Conservation (phyloP, 2,888 invertebrate genomes). For the Leptothorax acervorum region DNA sequence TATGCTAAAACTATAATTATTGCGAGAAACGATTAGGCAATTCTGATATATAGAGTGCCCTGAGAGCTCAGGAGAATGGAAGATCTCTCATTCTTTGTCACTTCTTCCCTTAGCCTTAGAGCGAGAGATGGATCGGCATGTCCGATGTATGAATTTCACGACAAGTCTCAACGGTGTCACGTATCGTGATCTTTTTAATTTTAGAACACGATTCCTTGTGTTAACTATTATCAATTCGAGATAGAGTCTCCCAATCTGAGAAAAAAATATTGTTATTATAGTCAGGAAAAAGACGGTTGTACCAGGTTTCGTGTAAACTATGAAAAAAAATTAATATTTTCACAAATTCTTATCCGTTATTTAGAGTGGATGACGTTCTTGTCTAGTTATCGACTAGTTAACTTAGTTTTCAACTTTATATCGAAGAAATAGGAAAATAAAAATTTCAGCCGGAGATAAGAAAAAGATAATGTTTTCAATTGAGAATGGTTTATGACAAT, state of each 20-base stretch:
- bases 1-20: neutral
- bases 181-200: neutral
- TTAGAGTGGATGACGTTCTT: neutral
- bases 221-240: neutral
- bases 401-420: neutral
- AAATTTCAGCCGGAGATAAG: neutral
- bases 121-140: neutral
- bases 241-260: neutral
- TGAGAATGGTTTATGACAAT: neutral
- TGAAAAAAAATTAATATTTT: neutral
- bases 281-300: neutral
- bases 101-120: neutral
- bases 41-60: neutral
- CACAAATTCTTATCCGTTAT: neutral
- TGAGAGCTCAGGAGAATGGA: neutral
- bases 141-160: neutral
- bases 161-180: neutral
- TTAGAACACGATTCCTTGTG: neutral
- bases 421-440: neutral
- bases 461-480: neutral
- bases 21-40: neutral
- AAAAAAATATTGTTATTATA: neutral
- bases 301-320: neutral
- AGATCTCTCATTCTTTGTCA: neutral
- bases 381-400: neutral